Evolutionary conservation across 2,113 vertebrate genomes (phyloP), one percentile per base, ranked within the genome.

Genomic region (Lamprotornis superbus): DNA sequence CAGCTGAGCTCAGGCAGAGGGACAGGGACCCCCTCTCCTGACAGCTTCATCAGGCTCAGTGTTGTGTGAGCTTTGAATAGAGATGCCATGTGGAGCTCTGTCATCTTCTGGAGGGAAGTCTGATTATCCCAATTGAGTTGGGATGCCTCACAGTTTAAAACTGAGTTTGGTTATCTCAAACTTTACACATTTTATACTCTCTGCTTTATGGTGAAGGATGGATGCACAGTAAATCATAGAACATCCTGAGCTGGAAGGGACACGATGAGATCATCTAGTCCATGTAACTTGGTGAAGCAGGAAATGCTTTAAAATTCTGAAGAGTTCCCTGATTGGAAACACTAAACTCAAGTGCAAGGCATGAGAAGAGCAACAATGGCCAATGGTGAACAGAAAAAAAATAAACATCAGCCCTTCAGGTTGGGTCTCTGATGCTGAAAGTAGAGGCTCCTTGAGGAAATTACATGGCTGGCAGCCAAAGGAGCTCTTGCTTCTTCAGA

Each of bases 391-490:
- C 39, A 93, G 94, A 85, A 57, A 83, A 83, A 67, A 85, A 79
- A 33, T 31, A 68, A 83, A 83, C 73, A 78, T 44, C 82, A n/a
- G 37, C 55, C 42, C 63, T 85, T 31, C 2, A 25, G 37, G 47
- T 2, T 22, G 61, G 53, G 37, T 50, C 69, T 12, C 21, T 46
- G 40, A 56, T 92, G 81, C 55, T 74, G 39, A 28, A 78, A 78
- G 68, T 3, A 28, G 82, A 42, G 23, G 83, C 57, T 91, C 52
- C 75, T 65, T 10, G 12, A 46, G 92, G 84, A 91, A 89, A 77
- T 90, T 91, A 94, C 80, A 27, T 84, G 94, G 93, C 97, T n/a
- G 37, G 82, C 80, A 92, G 95, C 97, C 96, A 95, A 79, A 70
- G 59, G 39, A 95, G 81, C 77, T 78, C 64, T 52, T 1, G 12